Percentiles rank a stretch among this genome's conserved stretches.
phyloP scores from a whole-genome alignment of 2,113 vertebrate species.

The Lagopus muta region DNA sequence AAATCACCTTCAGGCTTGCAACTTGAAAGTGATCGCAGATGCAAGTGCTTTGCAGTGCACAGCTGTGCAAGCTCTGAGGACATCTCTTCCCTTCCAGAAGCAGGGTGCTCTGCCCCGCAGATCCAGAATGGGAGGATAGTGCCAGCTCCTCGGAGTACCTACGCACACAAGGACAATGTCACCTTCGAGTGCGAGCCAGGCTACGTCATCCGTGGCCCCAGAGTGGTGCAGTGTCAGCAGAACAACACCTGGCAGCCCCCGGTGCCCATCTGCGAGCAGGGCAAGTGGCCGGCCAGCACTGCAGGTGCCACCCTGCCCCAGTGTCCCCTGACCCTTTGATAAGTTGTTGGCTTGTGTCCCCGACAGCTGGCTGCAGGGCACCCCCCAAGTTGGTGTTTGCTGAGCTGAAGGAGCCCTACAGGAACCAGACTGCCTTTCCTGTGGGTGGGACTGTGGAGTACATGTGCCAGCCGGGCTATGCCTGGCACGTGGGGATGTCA shows the following conservation, averaged over 20 bases:
- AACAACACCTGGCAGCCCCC: constrained; percentile 62
- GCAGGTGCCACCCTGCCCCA: fast-evolving
- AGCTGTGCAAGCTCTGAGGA: neutral
- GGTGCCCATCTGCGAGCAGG: constrained; percentile 51
- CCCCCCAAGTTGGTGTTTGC: neutral
- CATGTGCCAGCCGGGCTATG: neutral
- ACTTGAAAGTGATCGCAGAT: neutral
- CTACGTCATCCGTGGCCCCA: constrained; percentile 52
- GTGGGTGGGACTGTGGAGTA: constrained; percentile 20
- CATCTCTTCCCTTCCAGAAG: neutral
- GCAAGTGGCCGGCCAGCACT: constrained; percentile 21
- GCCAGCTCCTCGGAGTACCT: constrained; percentile 25
- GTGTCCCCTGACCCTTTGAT: neutral
- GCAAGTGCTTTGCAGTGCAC: fast-evolving
- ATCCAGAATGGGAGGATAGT: constrained; percentile 51
- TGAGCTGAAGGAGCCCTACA: neutral
- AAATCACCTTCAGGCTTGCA: neutral
- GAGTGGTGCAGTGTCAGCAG: constrained; percentile 27
- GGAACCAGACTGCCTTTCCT: neutral
- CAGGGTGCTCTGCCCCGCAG: constrained; percentile 35
- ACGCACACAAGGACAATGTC: constrained; percentile 39
- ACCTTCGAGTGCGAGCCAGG: constrained; percentile 64
- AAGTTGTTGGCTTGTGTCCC: neutral
- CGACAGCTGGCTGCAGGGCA: neutral
- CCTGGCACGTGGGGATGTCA: fast-evolving